Conservation (phyloP, 1,140 invertebrate genomes). For the Melanaphis sacchari region DNA sequence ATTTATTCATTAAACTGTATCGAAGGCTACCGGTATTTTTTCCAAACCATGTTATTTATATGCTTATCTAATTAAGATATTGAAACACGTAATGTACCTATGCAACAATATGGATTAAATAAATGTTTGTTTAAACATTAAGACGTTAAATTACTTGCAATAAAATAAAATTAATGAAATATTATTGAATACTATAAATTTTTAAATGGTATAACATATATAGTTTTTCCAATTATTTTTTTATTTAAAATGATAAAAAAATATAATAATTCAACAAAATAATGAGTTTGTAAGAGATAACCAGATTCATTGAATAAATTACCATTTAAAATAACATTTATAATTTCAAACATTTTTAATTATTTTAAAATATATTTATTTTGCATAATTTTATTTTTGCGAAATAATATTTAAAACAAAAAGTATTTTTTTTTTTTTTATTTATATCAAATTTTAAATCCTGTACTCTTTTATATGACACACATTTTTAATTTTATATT, state of each 20-base stretch:
- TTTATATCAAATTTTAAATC: too few relatives aligned
- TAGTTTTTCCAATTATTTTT: background rate
- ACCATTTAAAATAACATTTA: background rate
- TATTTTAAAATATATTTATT: too few relatives aligned
- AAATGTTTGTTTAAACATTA: background rate
- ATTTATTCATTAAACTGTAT: background rate
- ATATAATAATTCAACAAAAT: background rate
- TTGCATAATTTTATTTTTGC: too few relatives aligned
- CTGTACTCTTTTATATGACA: too few relatives aligned
- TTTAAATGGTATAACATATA: background rate
- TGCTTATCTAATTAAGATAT: background rate
- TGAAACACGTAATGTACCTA: background rate
- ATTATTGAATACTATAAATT: too few relatives aligned
- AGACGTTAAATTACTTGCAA: background rate
- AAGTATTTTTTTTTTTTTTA: too few relatives aligned
- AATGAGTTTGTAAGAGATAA: background rate
- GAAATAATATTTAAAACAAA: too few relatives aligned
- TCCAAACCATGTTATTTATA: background rate
- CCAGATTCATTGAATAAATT: background rate
- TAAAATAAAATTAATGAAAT: too few relatives aligned
- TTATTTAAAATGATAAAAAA: background rate
- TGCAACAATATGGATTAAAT: background rate
- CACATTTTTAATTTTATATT: too few relatives aligned
- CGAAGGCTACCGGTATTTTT: background rate
- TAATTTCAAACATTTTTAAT: too few relatives aligned